Base-by-base conservation (phyloP, 2,888 invertebrate genomes). In the Hypsopygia costalis region DNA sequence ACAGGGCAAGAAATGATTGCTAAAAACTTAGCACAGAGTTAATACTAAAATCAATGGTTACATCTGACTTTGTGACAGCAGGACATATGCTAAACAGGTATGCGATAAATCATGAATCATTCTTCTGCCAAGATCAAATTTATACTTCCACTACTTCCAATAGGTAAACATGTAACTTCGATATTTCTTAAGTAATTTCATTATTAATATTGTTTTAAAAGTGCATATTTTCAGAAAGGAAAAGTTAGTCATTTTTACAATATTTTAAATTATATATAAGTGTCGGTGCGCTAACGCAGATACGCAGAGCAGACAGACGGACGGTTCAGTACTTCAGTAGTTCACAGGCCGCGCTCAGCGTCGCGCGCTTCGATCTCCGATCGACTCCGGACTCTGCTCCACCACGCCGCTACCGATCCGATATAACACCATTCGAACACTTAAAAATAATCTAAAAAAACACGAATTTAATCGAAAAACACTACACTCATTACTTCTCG, bases 231-330 rank as follows among this genome's bases (percentile, higher is more conserved):
- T 27, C 3, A 34, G 21, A 27, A 12, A 35, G 6, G 27, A 35
- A 16, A 35, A 35, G 34, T 28, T 62, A 60, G 69, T 64, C 59
- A 59, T 66, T 68, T 62, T 52, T 69, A 65, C 67, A 61, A 75
- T 75, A 75, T 80, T 80, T 80, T 80, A 82, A 82, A 82, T 78
- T 78, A 78, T 71, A 76, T 73, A 75, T 72, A 56, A 67, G 59
- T 61, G 50, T 61, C 61, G 53, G 50, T 68, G 80, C 77, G 76
- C 76, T 25, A 31, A 16, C 38, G 32, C 38, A 32, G 32, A 32
- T 31, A 32, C 32, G 12, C 32, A 38, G 38, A 27, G 31, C 29
- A 11, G 11, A n/a, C 29, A 11, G 10, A 30, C 9, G 11, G 10
- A 30, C 9, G 11, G 29, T 30, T 30, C 29, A 30, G n/a, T 9